Evolutionary conservation across 2,888 invertebrate genomes (phyloP).

Genomic region (Caprella mutica): DNA sequence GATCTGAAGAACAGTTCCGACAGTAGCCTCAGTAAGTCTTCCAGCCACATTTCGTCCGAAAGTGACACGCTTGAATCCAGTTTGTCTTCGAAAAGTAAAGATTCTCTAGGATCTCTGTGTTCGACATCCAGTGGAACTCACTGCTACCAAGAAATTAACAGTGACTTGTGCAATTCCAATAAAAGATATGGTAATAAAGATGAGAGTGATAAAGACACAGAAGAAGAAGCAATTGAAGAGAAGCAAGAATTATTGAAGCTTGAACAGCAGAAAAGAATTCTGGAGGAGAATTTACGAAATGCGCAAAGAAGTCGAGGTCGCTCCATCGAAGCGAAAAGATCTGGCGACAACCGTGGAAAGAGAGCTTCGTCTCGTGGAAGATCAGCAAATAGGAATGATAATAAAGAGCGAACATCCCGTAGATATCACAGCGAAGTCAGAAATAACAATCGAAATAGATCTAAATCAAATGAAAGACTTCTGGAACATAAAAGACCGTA

Average conservation of each 20-base stretch:
- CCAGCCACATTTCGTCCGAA: too few relatives aligned
- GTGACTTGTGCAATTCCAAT: constrained; percentile 12
- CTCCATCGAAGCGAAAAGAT: background rate
- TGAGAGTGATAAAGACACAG: background rate
- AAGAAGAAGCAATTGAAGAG: too few relatives aligned
- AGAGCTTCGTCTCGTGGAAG: background rate
- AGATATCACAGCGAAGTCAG: background rate
- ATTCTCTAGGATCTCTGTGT: too few relatives aligned
- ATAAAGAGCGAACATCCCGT: background rate
- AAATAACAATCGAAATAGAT: background rate
- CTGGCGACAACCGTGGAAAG: background rate
- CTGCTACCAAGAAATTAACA: constrained; percentile 30
- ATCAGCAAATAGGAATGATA: background rate
- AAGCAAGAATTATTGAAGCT: background rate
- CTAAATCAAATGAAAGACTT: constrained; percentile 22
- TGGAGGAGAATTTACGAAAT: constrained; percentile 4
- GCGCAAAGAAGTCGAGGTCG: background rate
- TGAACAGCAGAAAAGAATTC: background rate
- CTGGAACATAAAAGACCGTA: constrained; percentile 17
- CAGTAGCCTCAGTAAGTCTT: too few relatives aligned
- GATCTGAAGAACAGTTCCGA: too few relatives aligned
- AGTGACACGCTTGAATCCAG: too few relatives aligned
- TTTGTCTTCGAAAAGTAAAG: too few relatives aligned
- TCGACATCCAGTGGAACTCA: constrained; percentile 22
- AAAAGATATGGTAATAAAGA: background rate